Conservation (phyloP, 2,888 invertebrate genomes). For the Lasioglossum vierecki region DNA sequence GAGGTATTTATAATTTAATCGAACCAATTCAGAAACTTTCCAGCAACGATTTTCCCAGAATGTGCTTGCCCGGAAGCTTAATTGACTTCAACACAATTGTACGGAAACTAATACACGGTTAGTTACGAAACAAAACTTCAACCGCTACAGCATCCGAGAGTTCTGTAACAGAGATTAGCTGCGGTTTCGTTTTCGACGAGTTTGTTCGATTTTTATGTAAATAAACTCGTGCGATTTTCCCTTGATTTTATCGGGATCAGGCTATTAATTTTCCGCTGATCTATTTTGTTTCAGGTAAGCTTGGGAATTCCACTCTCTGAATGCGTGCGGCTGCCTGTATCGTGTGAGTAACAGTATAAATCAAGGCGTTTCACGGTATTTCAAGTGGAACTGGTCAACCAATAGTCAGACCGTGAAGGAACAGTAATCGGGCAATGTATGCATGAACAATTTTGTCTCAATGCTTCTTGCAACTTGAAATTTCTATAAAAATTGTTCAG, state of each 20-base stretch:
- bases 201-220: background rate
- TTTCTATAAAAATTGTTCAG: background rate
- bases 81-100: background rate
- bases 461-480: background rate
- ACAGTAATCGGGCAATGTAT: background rate
- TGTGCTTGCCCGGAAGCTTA: background rate
- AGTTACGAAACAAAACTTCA: background rate
- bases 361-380: background rate
- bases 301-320: background rate
- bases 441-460: background rate
- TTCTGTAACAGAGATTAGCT: background rate
- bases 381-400: background rate
- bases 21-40: background rate
- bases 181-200: background rate
- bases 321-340: no score
- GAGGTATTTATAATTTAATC: background rate
- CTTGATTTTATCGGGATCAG: background rate
- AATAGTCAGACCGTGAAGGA: background rate
- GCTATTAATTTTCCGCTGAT: background rate
- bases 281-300: constrained; percentile 40
- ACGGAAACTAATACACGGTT: background rate
- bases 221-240: background rate
- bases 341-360: background rate
- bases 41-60: background rate
- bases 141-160: background rate